phyloP scores from a whole-genome alignment of 2,888 invertebrate genomes.

The Poecilobothrus nobilitatus region DNA sequence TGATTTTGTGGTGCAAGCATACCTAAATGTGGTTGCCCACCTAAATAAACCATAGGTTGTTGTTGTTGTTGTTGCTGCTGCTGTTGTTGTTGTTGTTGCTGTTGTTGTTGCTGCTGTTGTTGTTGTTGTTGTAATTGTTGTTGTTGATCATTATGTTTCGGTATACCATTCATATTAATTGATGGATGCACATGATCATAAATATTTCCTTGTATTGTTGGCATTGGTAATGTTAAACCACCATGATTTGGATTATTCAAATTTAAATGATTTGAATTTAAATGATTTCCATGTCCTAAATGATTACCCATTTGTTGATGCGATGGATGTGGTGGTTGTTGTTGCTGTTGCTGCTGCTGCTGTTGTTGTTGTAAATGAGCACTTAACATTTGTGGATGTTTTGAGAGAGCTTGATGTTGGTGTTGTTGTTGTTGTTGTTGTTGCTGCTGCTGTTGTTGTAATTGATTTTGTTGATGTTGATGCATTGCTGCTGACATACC shows the following conservation, averaged over 20 bases:
- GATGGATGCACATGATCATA: constrained; percentile 42
- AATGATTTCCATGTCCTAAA: constrained; percentile 29
- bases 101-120: constrained; percentile 26
- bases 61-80: constrained; percentile 30
- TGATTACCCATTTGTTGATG: constrained; percentile 45
- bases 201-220: constrained; percentile 37
- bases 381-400: constrained; percentile 40
- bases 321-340: constrained; percentile 45
- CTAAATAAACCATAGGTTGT: constrained; percentile 41
- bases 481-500: constrained; percentile 19
- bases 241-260: constrained; percentile 37
- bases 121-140: constrained; percentile 22
- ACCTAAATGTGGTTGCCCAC: constrained; percentile 40
- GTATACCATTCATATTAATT: constrained; percentile 34
- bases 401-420: constrained; percentile 46
- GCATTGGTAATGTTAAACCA: constrained; percentile 38
- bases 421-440: constrained; percentile 40
- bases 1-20: constrained; percentile 42
- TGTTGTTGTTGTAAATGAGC: constrained; percentile 51
- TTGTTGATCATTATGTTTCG: constrained; percentile 26
- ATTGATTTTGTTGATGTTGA: constrained; percentile 43
- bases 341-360: constrained; percentile 41
- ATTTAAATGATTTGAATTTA: constrained; percentile 40
- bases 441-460: constrained; percentile 44
- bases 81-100: constrained; percentile 27